Evolutionary conservation across 1,140 invertebrate species (phyloP), one percentile per base, ranked within the genome.

Genomic region (Hylyphantes graminicola): DNA sequence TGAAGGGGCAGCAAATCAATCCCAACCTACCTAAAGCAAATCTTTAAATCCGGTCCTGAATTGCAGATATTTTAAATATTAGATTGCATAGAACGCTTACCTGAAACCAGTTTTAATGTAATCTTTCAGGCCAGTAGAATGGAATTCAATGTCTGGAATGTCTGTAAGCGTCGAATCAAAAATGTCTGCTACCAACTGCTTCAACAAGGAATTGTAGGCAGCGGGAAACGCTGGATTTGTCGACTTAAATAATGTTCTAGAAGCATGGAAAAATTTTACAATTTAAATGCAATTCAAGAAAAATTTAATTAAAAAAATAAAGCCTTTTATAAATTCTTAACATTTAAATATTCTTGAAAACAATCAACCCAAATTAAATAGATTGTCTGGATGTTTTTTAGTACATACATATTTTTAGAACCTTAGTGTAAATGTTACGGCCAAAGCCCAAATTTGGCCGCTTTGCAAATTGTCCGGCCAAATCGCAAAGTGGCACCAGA

Each of bases 71-170:
- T 12, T 68, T 15, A 68, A 48, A 68, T n/a, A 19, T n/a, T 67
- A n/a, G 19, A 19, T 21, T 17, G 35, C 2, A 19, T 3, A n/a
- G 12, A 48, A 48, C 12, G 2, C 7, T 15, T 87, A 88, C 88
- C 88, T 88, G 63, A 88, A 88, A 10, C 88, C 87, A 21, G 89
- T 89, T 87, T 91, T 91, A 5, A 91, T 86, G 19, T 90, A 87
- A 86, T 90, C 90, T 86, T 88, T 89, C 5, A 90, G 86, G 3
- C 90, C 89, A 78, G 87, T 87, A 54, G 89, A 89, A 86, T 89
- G 89, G 77, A 88, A 89, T 85, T 89, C 89, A 57, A 91, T 67
- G 86, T 90, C 90, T 10, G 79, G 21, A 12, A 90, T 85, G 7
- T 90, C 90, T 12, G 87, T 87, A 76, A 88, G 88, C 21, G 74